Evolutionary conservation across 2,797 vertebrate species (phyloP).

Genomic region (Buceros bicornis): DNA sequence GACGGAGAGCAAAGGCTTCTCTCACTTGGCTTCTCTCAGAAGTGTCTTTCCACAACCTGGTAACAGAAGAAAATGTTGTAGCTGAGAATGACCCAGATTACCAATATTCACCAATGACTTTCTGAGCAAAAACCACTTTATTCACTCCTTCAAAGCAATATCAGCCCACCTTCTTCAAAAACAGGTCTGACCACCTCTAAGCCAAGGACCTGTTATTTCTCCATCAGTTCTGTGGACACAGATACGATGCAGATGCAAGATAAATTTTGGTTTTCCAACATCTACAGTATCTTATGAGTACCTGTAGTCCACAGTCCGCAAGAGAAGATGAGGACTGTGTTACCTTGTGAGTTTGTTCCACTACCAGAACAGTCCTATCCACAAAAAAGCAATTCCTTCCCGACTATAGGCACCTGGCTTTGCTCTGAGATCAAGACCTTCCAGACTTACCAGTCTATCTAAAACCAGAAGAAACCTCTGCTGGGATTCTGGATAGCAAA

Average conservation of each 20-base stretch:
- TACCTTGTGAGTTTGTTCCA: not conserved
- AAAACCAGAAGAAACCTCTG: not conserved
- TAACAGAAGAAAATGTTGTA: not conserved
- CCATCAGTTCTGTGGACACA: not conserved
- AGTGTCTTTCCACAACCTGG: not conserved
- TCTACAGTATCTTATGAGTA: not conserved
- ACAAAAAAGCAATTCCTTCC: conserved; percentile 1
- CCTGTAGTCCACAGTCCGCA: not conserved
- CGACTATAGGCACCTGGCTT: not conserved
- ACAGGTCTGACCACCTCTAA: not conserved
- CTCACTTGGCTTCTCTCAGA: not conserved
- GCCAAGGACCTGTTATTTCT: not conserved
- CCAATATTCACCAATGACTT: not conserved
- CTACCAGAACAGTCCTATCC: not conserved
- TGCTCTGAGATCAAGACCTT: not conserved
- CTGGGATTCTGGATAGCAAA: not conserved
- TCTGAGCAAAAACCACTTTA: not conserved
- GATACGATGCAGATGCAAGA: not conserved
- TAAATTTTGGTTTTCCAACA: not conserved
- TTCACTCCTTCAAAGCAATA: not conserved
- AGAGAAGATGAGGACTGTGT: not conserved
- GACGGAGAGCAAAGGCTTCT: not conserved
- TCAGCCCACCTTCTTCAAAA: not conserved
- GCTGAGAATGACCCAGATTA: not conserved
- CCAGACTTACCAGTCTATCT: not conserved